A percentile compares a stretch with the other conserved stretches of the same genome.
phyloP scores from a whole-genome alignment of 2,888 invertebrate genomes.

The Margaritifera margaritifera region DNA sequence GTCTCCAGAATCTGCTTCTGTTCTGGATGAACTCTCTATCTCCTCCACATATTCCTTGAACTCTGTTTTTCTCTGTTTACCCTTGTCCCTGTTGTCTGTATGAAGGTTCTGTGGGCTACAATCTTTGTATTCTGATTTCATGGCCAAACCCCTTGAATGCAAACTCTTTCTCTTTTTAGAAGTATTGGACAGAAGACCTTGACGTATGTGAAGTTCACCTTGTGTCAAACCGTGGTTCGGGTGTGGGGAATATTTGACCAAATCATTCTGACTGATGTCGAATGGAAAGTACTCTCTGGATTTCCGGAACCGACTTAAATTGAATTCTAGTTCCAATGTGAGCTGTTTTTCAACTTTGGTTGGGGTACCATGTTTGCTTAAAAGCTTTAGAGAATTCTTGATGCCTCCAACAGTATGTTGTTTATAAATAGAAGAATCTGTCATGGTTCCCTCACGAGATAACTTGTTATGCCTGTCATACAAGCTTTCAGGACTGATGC shows the following conservation, averaged over 20 bases:
- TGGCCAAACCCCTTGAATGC: slow-evolving; percentile 10
- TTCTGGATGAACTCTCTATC: too few species aligned
- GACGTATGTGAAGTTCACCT: slow-evolving; percentile 40
- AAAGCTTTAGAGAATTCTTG: slow-evolving; percentile 49
- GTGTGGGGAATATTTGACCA: slow-evolving; percentile 43
- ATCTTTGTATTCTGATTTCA: slow-evolving; percentile 12
- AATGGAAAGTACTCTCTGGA: slow-evolving; percentile 51
- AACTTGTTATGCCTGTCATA: slow-evolving; percentile 20
- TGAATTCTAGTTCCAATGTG: slow-evolving; percentile 50
- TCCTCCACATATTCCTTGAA: too few species aligned
- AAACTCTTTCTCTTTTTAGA: slow-evolving; percentile 17
- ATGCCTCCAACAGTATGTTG: slow-evolving; percentile 51
- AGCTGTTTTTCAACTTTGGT: slow-evolving; percentile 56
- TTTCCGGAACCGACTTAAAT: slow-evolving; percentile 47
- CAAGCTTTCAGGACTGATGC: slow-evolving; percentile 35
- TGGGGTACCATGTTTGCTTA: slow-evolving; percentile 50
- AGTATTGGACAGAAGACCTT: slow-evolving; percentile 41
- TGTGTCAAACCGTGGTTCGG: slow-evolving; percentile 41
- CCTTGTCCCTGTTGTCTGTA: too few species aligned
- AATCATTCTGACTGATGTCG: slow-evolving; percentile 40
- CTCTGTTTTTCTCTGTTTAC: too few species aligned
- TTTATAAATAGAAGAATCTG: slow-evolving; percentile 34
- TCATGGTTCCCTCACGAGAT: slow-evolving; percentile 24
- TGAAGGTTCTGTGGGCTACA: too few species aligned
- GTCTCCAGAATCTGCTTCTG: too few species aligned